Conservation (phyloP, 2,797 vertebrate genomes). For the Centroberyx gerrardi region DNA sequence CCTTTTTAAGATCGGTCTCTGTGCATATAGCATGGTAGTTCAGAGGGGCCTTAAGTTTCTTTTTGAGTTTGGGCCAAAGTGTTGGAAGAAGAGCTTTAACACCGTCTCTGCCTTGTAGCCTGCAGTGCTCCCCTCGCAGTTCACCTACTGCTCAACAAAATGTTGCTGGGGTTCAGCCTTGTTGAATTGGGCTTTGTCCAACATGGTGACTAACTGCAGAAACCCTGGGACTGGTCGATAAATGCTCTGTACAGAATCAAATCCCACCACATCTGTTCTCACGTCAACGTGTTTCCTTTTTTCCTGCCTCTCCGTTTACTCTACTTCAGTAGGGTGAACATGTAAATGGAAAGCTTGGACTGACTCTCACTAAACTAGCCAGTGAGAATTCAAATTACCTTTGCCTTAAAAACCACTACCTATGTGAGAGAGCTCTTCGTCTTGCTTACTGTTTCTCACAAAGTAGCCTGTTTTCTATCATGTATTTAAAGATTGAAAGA, state of each 20-base stretch:
- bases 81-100: constrained; percentile 37
- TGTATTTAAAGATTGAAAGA: neutral
- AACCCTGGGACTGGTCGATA: neutral
- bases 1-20: neutral
- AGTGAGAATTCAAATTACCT: neutral
- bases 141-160: neutral
- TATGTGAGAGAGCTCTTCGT: neutral
- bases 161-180: neutral
- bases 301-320: neutral
- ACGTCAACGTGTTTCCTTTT: no score
- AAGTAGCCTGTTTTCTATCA: constrained; percentile 7
- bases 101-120: constrained; percentile 20
- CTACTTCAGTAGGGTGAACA: neutral
- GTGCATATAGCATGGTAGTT: neutral
- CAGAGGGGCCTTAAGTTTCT: neutral
- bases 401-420: constrained; percentile 40
- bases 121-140: neutral
- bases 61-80: constrained; percentile 6
- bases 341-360: neutral
- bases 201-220: neutral
- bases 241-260: neutral
- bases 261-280: neutral
- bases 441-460: neutral
- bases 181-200: constrained; percentile 3
- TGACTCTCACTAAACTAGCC: constrained; percentile 1